Percentiles rank a stretch among this genome's conserved stretches.
These are phyloP conservation scores for Meloidogyne exigua DNA, from an alignment of 1,140 invertebrate genomes.

Conservation along the genomic window DNA sequence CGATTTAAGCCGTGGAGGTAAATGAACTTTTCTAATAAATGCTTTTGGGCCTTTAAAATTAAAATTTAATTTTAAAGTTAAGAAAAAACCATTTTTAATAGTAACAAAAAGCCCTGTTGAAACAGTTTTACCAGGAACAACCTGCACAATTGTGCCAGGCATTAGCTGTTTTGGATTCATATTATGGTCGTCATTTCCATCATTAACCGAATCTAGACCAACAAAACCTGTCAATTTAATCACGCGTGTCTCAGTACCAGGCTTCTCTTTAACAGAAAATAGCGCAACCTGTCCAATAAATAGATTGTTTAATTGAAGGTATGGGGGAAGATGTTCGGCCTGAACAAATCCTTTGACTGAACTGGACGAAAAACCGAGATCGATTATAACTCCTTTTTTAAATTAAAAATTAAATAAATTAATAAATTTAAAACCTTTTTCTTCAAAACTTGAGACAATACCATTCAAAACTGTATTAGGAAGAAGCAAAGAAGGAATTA, in stretches of 20 bases:
- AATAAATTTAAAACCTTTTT: conserved; percentile 55
- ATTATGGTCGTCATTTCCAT: conserved; percentile 25
- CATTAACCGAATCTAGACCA: conserved; percentile 44
- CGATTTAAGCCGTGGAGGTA: conserved; percentile 54
- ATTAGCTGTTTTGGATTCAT: conserved; percentile 42
- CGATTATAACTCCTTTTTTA: conserved; percentile 51
- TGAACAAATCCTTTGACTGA: conserved; percentile 48
- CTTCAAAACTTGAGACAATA: conserved; percentile 51
- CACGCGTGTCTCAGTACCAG: conserved; percentile 31
- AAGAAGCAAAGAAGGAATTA: conserved; percentile 39
- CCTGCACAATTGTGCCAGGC: conserved; percentile 56
- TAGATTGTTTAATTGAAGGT: conserved; percentile 24
- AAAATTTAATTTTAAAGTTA: conserved; percentile 1
- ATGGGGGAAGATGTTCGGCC: conserved; percentile 39
- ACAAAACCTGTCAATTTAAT: conserved; percentile 46
- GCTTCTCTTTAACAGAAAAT: conserved; percentile 46
- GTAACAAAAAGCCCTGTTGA: conserved; percentile 45
- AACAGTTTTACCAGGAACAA: conserved; percentile 42
- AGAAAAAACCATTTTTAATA: conserved; percentile 49
- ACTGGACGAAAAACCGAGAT: conserved; percentile 47
- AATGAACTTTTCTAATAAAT: conserved; percentile 44
- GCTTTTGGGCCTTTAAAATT: conserved; percentile 52
- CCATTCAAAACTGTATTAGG: conserved; percentile 50
- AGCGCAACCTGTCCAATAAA: conserved; percentile 51
- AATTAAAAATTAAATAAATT: conserved; percentile 20